Evolutionary conservation across 2,113 vertebrate species (phyloP), one percentile per base, ranked within the genome.

Genomic region (Ardeotis arabs): DNA sequence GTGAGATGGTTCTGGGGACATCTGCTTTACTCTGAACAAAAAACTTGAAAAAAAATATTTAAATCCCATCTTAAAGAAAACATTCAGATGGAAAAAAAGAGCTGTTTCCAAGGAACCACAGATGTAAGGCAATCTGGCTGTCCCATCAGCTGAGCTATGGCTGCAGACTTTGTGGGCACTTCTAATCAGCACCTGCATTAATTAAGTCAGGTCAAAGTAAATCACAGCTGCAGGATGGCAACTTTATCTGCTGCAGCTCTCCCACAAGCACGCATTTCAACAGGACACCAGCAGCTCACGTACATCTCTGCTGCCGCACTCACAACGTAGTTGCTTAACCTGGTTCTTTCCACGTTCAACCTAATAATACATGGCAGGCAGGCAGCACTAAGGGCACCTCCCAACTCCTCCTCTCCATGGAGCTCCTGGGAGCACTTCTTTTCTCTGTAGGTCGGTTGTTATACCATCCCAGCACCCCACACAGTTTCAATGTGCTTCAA

Each of bases 201-300:
- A 89, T 91, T 82, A 70, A 74, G 68, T 17, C 52, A 93, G 33
- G 28, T 47, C 74, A 37, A 39, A 87, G 66, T 52, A 87, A 94
- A 94, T 82, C 84, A 78, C 73, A 87, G 73, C 25, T 66, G 20
- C 77, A 81, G 77, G 87, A 39, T 64, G 74, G 52, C n/a, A 55
- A 50, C 13, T 67, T 66, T 56, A 91, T 72, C 60, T 91, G 60
- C 73, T 53, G 59, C 0, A 14, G 17, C 50, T 91, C n/a, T 81
- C 69, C 52, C 28, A 37, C 3, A 11, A 68, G 41, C 55, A 87
- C 4, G 6, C 17, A 4, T 39, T 81, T 41, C 45, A 45, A 8
- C 23, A 90, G 58, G n/a, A 49, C 41, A 28, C n/a, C 62, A 80
- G 70, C 52, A 73, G 35, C 62, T 86, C 76, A 28, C 4, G 1